These are phyloP conservation scores for Boloria euphrosyne DNA, from an alignment of 2,888 invertebrate species.

Conservation along the genomic window DNA sequence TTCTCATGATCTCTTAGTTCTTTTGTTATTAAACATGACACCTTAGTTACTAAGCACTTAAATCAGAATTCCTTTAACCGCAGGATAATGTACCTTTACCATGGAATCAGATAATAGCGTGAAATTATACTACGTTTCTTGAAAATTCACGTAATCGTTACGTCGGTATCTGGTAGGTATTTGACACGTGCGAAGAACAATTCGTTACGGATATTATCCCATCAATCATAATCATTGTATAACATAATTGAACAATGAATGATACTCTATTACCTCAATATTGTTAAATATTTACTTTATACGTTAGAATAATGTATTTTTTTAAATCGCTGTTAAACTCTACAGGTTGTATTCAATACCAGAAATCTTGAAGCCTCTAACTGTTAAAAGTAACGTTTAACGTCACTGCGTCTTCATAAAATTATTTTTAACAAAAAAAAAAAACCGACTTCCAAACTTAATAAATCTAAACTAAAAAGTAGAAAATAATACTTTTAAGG, in stretches of 20 bases:
- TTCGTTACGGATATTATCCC: conserved; percentile 34
- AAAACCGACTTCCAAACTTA: too few relatives aligned
- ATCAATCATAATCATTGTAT: conserved; percentile 25
- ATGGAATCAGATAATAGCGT: conserved; percentile 50
- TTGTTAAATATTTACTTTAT: background rate
- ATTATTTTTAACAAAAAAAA: too few relatives aligned
- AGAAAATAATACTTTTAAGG: too few relatives aligned
- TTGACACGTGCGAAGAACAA: conserved; percentile 43
- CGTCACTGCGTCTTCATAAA: too few relatives aligned
- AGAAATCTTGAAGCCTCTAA: conserved; percentile 21
- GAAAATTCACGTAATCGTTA: conserved; percentile 41
- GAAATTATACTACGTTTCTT: conserved; percentile 51
- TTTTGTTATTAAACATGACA: too few relatives aligned
- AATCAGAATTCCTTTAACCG: conserved; percentile 20
- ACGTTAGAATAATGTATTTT: background rate
- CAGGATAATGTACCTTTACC: conserved; percentile 36
- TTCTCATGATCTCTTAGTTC: too few relatives aligned
- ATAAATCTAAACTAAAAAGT: too few relatives aligned
- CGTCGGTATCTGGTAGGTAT: conserved; percentile 40
- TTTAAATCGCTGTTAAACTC: too few relatives aligned
- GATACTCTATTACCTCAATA: conserved; percentile 6
- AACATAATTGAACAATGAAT: conserved; percentile 18
- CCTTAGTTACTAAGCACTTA: background rate
- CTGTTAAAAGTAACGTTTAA: conserved; percentile 10
- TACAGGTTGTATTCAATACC: conserved; percentile 4